A percentile compares a stretch with the other conserved stretches of the same genome.
phyloP scores from a whole-genome alignment of 2,888 invertebrate genomes.

The Atethmia centrago region DNA sequence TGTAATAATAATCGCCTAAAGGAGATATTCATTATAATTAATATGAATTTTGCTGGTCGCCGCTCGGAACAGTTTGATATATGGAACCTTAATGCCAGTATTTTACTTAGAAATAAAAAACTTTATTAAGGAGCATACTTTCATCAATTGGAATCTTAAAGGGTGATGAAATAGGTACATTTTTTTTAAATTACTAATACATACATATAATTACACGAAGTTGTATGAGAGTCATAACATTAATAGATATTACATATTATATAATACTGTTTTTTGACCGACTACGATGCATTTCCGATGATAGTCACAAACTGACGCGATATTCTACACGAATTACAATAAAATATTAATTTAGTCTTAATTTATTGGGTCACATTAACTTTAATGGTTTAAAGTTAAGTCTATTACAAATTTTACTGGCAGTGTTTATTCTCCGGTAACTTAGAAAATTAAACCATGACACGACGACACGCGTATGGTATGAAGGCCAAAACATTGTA shows the following conservation, averaged over 20 bases:
- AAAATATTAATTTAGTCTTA: constrained; percentile 1
- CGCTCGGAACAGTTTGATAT: constrained; percentile 67
- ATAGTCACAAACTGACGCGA: constrained; percentile 21
- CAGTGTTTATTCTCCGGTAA: constrained; percentile 11
- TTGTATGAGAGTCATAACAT: constrained; percentile 69
- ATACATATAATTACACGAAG: constrained; percentile 70
- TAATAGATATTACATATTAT: constrained; percentile 37
- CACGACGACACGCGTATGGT: background rate
- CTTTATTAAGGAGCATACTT: constrained; percentile 87
- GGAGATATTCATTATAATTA: constrained; percentile 58
- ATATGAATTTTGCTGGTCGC: constrained; percentile 62
- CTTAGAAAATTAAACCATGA: constrained; percentile 1
- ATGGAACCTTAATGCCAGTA: constrained; percentile 84
- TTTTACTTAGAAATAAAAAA: constrained; percentile 87
- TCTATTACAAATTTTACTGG: constrained; percentile 7
- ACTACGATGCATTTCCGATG: constrained; percentile 6
- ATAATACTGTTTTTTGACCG: constrained; percentile 55
- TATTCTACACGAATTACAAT: background rate
- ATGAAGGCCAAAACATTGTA: background rate
- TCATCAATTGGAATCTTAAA: constrained; percentile 69
- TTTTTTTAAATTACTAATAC: constrained; percentile 63
- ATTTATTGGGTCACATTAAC: background rate
- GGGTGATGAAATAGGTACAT: constrained; percentile 66
- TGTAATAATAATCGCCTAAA: constrained; percentile 61
- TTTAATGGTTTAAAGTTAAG: background rate